These are phyloP conservation scores for Dasysyrphus albostriatus DNA, from an alignment of 2,888 invertebrate species.

Conservation along the genomic window DNA sequence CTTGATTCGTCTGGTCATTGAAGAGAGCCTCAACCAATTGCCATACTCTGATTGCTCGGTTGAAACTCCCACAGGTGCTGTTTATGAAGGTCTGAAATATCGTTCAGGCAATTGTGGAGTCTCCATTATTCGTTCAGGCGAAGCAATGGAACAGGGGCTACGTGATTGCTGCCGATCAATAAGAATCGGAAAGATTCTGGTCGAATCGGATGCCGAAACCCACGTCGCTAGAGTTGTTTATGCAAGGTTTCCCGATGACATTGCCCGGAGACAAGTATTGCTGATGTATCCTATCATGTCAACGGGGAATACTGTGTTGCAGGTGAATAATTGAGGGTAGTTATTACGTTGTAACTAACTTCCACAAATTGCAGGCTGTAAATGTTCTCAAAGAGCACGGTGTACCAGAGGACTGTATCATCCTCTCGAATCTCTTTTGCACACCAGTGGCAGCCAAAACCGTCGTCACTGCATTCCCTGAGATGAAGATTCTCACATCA, in stretches of 20 bases:
- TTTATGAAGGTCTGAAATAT: conserved; percentile 96
- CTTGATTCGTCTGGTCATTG: conserved; percentile 97
- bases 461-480: conserved; percentile 92
- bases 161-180: conserved; percentile 99
- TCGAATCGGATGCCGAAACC: conserved; percentile 97
- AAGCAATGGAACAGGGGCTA: conserved; percentile 98
- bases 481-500: conserved; percentile 97
- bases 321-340: conserved; percentile 82
- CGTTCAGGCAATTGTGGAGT: conserved; percentile 99
- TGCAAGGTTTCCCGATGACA: conserved; percentile 98
- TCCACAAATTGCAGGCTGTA: conserved; percentile 88
- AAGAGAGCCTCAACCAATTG: conserved; percentile 96
- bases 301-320: conserved; percentile 97
- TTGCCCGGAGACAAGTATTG: conserved; percentile 93
- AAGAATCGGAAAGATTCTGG: conserved; percentile 98
- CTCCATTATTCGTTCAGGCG: conserved; percentile 96
- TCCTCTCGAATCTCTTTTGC: conserved; percentile 98
- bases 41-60: conserved; percentile 96
- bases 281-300: conserved; percentile 99
- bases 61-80: conserved; percentile 94
- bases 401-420: conserved; percentile 96
- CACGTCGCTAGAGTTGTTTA: conserved; percentile 98
- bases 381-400: conserved; percentile 97
- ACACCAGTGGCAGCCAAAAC: conserved; percentile 95
- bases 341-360: background rate